Conservation (phyloP, 2,888 invertebrate genomes). For the Archips xylosteana region DNA sequence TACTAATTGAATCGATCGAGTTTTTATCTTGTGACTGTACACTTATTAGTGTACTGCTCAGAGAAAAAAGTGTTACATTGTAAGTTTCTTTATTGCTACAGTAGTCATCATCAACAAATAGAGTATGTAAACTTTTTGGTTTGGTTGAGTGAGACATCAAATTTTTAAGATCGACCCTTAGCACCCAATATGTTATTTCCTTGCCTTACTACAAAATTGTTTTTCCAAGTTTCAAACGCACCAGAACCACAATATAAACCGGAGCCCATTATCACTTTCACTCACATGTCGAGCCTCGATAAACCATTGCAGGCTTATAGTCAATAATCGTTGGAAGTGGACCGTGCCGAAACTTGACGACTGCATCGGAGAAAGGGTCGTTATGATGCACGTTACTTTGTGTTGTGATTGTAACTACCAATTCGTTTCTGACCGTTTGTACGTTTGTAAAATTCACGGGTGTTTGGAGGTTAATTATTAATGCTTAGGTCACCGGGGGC, state of each 20-base stretch:
- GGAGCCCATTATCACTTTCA: conserved; percentile 52
- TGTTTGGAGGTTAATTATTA: background rate
- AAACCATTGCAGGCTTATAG: conserved; percentile 52
- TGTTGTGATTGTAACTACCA: background rate
- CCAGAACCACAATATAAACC: conserved; percentile 37
- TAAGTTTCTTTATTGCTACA: no score
- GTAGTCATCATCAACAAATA: no score
- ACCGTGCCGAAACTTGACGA: conserved; percentile 56
- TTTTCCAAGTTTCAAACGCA: background rate
- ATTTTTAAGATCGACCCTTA: no score
- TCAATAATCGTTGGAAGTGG: conserved; percentile 58
- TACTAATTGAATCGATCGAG: background rate
- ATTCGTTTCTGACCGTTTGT: background rate
- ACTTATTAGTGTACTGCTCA: no score
- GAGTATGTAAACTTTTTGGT: no score
- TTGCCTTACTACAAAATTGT: background rate
- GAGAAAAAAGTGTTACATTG: no score
- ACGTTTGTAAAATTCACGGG: background rate
- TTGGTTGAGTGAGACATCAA: no score
- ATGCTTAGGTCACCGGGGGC: background rate
- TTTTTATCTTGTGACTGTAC: no score
- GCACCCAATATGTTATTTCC: background rate
- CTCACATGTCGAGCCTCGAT: conserved; percentile 61
- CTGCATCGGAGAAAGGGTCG: conserved; percentile 45
- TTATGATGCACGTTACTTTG: conserved; percentile 29